Base-by-base conservation (phyloP, 2,113 vertebrate genomes). In the Montifringilla adamsi region DNA sequence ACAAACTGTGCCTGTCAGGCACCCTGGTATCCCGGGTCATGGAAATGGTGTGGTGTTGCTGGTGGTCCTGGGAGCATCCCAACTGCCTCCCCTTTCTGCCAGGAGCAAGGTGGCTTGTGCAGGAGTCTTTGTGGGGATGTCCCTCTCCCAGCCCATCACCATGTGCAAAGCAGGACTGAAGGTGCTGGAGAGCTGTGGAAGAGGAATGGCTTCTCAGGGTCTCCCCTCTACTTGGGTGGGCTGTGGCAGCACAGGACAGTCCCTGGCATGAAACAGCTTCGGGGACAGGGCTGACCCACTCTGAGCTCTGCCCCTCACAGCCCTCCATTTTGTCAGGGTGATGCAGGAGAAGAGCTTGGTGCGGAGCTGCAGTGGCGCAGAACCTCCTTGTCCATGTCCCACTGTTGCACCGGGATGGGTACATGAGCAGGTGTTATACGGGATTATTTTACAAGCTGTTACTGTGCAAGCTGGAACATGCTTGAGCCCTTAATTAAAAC, bases 401-500 rank as follows among this genome's bases (percentile, higher is more conserved):
- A 2, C 39, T 35, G 43, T 80, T 87, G 10, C 1, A 1, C 35
- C 2, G 1, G 37, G 60, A 30, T 53, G 76, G 55, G 46, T 63
- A 15, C 2, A 0, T 1, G 5, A 59, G 47, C 0, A 0, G 4
- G 28, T 35, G 18, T 77, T 87, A 37, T 5, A 66, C 6, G 17
- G 81, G 88, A 50, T 84, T 84, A 22, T 82, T 87, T 79, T 87
- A 66, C 78, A 69, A 0, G 0, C n/a, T 94, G 33, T 76, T 84
- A 37, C 52, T 72, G 21, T 26, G 33, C 89, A 89, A 60, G 87
- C 69, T 72, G 56, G 72, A 88, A 63, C 83, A 67, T 4, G 70
- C 49, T 69, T 70, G 35, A 95, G 22, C 64, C 52, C 59, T 59
- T 86, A 74, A 95, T 95, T 89, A 75, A 59, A 86, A 55, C 64